phyloP scores from a whole-genome alignment of 2,888 invertebrate genomes.

The Cheilosia scutellata region DNA sequence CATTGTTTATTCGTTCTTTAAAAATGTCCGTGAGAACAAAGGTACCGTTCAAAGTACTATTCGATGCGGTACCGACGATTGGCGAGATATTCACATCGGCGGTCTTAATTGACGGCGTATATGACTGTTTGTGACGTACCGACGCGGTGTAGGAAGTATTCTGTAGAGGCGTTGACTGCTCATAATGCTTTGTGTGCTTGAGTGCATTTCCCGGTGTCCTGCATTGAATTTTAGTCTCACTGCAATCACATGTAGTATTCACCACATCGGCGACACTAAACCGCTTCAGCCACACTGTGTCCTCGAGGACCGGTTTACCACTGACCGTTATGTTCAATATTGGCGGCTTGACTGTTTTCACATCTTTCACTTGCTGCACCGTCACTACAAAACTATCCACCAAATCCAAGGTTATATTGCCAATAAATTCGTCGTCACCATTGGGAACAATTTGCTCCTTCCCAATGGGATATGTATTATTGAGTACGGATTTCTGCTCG shows the following conservation, averaged over 20 bases:
- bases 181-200: conserved; percentile 78
- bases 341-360: conserved; percentile 35
- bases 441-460: conserved; percentile 67
- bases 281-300: conserved; percentile 78
- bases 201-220: conserved; percentile 80
- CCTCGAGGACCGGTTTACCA: conserved; percentile 77
- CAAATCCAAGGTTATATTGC: conserved; percentile 81
- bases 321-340: conserved; percentile 48
- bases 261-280: conserved; percentile 61
- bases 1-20: conserved; percentile 54
- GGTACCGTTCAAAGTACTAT: conserved; percentile 77
- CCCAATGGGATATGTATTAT: conserved; percentile 66
- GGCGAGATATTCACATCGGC: conserved; percentile 81
- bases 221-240: conserved; percentile 77
- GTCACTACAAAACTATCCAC: conserved; percentile 79
- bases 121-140: conserved; percentile 77
- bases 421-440: conserved; percentile 80
- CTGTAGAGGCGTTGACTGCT: conserved; percentile 81
- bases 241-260: conserved; percentile 78
- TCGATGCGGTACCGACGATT: conserved; percentile 77
- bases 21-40: conserved; percentile 75
- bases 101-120: conserved; percentile 80
- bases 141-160: conserved; percentile 73
- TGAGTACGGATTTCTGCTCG: conserved; percentile 44
- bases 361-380: conserved; percentile 56